Evolutionary conservation across 1,140 invertebrate genomes (phyloP).

Genomic region (Mizuhopecten yessoensis): DNA sequence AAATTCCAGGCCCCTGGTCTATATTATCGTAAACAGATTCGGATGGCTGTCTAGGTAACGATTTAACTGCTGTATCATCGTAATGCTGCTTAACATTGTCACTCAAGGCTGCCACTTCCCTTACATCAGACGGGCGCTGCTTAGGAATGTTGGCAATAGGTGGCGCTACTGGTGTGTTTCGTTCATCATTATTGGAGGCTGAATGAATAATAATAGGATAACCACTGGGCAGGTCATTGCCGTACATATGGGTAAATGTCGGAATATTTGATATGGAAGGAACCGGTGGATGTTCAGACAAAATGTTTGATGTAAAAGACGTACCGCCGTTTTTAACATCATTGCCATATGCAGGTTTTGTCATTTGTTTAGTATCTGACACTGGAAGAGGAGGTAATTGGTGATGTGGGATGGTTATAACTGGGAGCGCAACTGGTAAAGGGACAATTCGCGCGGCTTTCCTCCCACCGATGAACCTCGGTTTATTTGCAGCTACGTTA

Average conservation of each 20-base stretch:
- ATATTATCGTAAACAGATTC: neutral
- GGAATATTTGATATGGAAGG: neutral
- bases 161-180: neutral
- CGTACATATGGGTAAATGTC: neutral
- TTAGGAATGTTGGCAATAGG: neutral
- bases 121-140: neutral
- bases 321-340: neutral
- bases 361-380: no score
- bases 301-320: neutral
- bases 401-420: neutral
- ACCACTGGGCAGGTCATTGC: neutral
- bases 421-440: neutral
- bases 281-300: neutral
- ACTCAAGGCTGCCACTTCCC: neutral
- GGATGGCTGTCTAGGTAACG: neutral
- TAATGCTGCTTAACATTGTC: neutral
- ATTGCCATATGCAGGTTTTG: no score
- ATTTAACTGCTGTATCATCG: neutral
- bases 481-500: neutral
- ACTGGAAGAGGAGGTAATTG: no score
- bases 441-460: neutral
- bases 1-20: neutral
- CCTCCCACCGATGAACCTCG: neutral
- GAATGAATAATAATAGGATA: neutral
- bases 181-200: neutral